Evolutionary conservation across 2,797 vertebrate genomes (phyloP).

Genomic region (Notamacropus eugenii): DNA sequence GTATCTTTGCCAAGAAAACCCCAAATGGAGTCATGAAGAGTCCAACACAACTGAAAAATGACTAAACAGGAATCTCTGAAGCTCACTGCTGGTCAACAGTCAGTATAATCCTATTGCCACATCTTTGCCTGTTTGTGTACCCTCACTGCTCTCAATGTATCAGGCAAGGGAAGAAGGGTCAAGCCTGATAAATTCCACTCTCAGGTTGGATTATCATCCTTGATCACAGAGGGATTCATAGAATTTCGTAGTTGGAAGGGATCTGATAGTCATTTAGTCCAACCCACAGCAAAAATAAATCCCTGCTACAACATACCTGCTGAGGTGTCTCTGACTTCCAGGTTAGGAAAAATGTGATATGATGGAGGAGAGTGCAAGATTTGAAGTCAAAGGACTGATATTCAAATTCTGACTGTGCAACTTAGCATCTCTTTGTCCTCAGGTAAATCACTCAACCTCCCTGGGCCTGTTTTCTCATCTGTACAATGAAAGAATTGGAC

Average conservation of each 20-base stretch:
- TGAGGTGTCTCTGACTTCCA: neutral
- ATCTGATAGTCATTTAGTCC: neutral
- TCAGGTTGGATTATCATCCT: neutral
- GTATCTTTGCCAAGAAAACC: neutral
- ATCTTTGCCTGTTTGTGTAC: neutral
- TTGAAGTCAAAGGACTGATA: too few species aligned
- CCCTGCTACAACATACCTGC: neutral
- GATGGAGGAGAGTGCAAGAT: too few species aligned
- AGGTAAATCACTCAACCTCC: too few species aligned
- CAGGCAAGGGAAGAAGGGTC: neutral
- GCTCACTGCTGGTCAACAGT: neutral
- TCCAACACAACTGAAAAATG: too few species aligned
- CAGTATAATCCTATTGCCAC: neutral
- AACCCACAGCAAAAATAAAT: neutral
- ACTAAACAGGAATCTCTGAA: neutral
- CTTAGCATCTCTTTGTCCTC: too few species aligned
- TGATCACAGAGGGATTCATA: neutral
- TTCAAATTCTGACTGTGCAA: too few species aligned
- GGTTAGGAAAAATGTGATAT: too few species aligned
- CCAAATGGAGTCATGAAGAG: too few species aligned
- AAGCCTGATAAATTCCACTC: neutral
- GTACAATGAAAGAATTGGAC: too few species aligned
- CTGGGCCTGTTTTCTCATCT: too few species aligned
- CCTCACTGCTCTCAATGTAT: neutral
- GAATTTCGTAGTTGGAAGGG: neutral